These are phyloP conservation scores for Drosophila tanythrix DNA, from an alignment of 2,888 invertebrate genomes.

Conservation along the genomic window DNA sequence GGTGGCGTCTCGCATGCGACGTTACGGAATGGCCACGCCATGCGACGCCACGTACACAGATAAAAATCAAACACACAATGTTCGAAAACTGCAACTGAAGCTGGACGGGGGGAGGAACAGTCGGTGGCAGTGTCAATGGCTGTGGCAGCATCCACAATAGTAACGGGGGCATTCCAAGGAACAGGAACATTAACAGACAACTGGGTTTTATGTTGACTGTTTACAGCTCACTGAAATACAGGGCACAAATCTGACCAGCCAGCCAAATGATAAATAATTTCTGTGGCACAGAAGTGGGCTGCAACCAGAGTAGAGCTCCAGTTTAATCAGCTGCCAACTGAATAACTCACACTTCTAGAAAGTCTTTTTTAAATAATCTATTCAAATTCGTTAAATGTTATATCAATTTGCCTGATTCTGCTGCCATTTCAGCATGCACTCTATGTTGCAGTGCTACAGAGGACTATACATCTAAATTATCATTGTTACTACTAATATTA, in stretches of 20 bases:
- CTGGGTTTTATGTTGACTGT: slow-evolving; percentile 12
- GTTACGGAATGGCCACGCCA: slow-evolving; percentile 60
- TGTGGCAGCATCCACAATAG: slow-evolving; percentile 20
- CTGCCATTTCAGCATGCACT: too few relatives aligned
- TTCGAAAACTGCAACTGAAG: slow-evolving; percentile 49
- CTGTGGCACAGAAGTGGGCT: background rate
- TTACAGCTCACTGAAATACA: background rate
- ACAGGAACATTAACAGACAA: slow-evolving; percentile 13
- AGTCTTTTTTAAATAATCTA: background rate
- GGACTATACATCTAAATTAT: too few relatives aligned
- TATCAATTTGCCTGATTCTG: too few relatives aligned
- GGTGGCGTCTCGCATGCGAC: slow-evolving; percentile 19
- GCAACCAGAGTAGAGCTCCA: background rate
- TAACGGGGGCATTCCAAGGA: slow-evolving; percentile 10
- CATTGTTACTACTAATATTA: too few relatives aligned
- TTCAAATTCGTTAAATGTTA: too few relatives aligned
- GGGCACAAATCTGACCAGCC: background rate
- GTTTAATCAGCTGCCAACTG: background rate
- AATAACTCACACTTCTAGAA: background rate
- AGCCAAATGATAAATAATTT: background rate
- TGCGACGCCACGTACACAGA: slow-evolving; percentile 69
- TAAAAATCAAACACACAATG: slow-evolving; percentile 68
- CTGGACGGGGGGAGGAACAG: background rate
- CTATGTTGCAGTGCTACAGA: too few relatives aligned
- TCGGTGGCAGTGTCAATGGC: background rate